Base-by-base conservation (phyloP, 2,113 vertebrate genomes). In the Cynocephalus volans region DNA sequence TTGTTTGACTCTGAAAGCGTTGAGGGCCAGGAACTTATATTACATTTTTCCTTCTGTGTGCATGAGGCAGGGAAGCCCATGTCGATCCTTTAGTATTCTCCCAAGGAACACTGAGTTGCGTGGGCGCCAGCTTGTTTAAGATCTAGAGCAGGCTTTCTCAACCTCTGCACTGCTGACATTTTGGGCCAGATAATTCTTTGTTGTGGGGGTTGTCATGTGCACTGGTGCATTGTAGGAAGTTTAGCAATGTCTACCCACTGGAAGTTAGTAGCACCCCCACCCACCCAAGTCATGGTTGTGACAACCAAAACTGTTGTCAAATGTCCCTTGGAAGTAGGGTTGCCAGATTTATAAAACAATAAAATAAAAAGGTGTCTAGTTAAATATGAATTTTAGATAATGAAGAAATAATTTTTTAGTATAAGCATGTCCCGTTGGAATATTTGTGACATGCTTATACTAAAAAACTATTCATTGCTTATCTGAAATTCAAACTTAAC, bases 181-280 rank as follows among this genome's bases (percentile, higher is more conserved):
- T 31, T 23, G 33, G n/a, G 11, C 23, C n/a, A 58, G 50, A 8
- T 26, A 1, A 54, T 41, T 41, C 45, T 56, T 52, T 23, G 33
- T 1, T 3, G 7, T 23, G 23, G 28, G 60, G 18, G 5, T 36
- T 33, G n/a, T 9, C 1, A 0, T 4, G 5, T 2, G 15, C 33
- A 1, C 14, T 48, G 45, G 72, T 60, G 15, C 60, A 0, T 1
- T 12, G 26, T 0, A 50, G 60, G 56, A n/a, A 8, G 4, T 31
- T 19, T 19, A 76, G 56, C 26, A 41, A 52, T 24, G 3, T 13
- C 19, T 15, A 23, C 28, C 18, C 41, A 5, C 7, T 4, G 12
- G 5, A 45, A 9, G 41, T 15, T 31, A 14, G 9, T 15, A 64
- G 23, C 54, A 23, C 5, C n/a, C 2, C 0, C 6, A 3, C 3